These are phyloP conservation scores for Cromileptes altivelis DNA, from an alignment of 2,113 vertebrate species.

Conservation along the genomic window DNA sequence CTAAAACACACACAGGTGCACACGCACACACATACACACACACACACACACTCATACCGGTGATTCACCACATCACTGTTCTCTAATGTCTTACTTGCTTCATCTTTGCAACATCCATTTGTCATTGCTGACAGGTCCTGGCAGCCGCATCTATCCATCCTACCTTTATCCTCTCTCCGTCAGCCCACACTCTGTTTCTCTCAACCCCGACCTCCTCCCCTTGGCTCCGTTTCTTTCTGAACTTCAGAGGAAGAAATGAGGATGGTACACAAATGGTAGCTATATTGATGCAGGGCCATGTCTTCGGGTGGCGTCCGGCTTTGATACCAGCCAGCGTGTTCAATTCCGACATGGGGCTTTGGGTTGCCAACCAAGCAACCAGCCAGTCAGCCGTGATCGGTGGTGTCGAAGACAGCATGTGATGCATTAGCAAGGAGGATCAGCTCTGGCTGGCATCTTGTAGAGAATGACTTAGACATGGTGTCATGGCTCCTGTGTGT, in stretches of 20 bases:
- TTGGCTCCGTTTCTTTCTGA: slow-evolving; percentile 23
- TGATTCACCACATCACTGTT: slow-evolving; percentile 80
- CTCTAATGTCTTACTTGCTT: slow-evolving; percentile 83
- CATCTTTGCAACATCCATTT: slow-evolving; percentile 82
- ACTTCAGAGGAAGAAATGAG: slow-evolving; percentile 43
- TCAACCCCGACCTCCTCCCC: slow-evolving; percentile 29
- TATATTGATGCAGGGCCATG: slow-evolving; percentile 44
- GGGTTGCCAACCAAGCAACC: slow-evolving; percentile 22
- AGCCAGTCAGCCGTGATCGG: slow-evolving; percentile 39
- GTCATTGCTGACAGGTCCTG: slow-evolving; percentile 80
- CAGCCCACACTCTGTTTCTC: slow-evolving; percentile 61
- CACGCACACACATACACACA: slow-evolving; percentile 23
- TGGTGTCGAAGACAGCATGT: slow-evolving; percentile 12
- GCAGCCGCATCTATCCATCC: slow-evolving; percentile 79
- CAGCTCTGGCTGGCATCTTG: slow-evolving; percentile 40
- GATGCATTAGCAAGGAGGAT: slow-evolving; percentile 50
- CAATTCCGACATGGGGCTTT: slow-evolving; percentile 48
- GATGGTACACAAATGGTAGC: slow-evolving; percentile 22
- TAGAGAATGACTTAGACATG: slow-evolving; percentile 60
- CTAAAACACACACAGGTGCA: slow-evolving; percentile 26
- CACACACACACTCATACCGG: slow-evolving; percentile 51
- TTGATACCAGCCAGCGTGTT: slow-evolving; percentile 26
- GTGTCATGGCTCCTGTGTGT: slow-evolving; percentile 24
- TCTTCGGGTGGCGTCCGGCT: slow-evolving; percentile 13
- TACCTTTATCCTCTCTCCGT: slow-evolving; percentile 65